Percentiles rank a stretch among this genome's conserved stretches.
These are phyloP conservation scores for Ectemnius continuus DNA, from an alignment of 2,888 invertebrate species.

Conservation along the genomic window DNA sequence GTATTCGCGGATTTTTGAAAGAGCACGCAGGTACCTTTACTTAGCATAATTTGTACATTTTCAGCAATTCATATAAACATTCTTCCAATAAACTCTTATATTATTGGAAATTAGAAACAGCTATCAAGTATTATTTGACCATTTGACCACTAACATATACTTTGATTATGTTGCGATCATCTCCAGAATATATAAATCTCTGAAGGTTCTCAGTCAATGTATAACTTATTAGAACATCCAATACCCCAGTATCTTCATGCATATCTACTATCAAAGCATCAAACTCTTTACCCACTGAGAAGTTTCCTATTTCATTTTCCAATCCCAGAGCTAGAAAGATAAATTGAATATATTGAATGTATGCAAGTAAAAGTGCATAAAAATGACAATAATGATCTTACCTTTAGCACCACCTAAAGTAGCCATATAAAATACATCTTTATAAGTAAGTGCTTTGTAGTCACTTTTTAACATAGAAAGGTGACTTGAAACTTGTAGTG, in stretches of 20 bases:
- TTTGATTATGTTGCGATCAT: slow-evolving; percentile 88
- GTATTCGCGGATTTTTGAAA: slow-evolving; percentile 83
- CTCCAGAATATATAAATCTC: slow-evolving; percentile 88
- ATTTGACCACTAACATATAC: slow-evolving; percentile 87
- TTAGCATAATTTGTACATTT: background rate
- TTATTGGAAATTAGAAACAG: slow-evolving; percentile 2
- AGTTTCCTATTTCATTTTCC: slow-evolving; percentile 88
- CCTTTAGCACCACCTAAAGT: slow-evolving; percentile 92
- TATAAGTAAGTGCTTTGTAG: slow-evolving; percentile 82
- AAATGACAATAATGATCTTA: slow-evolving; percentile 67
- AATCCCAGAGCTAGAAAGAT: slow-evolving; percentile 84
- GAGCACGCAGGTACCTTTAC: slow-evolving; percentile 36
- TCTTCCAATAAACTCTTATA: background rate
- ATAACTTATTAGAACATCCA: slow-evolving; percentile 80
- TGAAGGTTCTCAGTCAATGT: slow-evolving; percentile 83
- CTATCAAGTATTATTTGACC: slow-evolving; percentile 76
- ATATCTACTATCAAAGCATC: slow-evolving; percentile 90
- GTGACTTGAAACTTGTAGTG: slow-evolving; percentile 87
- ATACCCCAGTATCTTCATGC: slow-evolving; percentile 78
- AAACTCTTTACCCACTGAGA: slow-evolving; percentile 89
- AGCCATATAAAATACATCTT: slow-evolving; percentile 90
- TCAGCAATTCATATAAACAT: too few relatives aligned
- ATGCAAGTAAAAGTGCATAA: slow-evolving; percentile 5
- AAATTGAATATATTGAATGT: background rate
- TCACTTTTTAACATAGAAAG: slow-evolving; percentile 80